phyloP scores from a whole-genome alignment of 2,888 invertebrate genomes.

The Acanthosepion esculentum region DNA sequence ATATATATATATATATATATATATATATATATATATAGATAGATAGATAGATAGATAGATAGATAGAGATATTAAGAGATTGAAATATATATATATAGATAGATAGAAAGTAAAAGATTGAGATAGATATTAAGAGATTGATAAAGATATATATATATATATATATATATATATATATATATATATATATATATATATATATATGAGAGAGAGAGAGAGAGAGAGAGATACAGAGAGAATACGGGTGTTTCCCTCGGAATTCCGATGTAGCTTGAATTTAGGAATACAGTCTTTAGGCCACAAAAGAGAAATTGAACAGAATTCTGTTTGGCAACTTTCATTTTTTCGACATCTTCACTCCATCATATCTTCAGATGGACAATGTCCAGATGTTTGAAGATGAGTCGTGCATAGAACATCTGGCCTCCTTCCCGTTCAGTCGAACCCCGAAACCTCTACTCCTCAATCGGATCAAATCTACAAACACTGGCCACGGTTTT shows the following conservation, averaged over 20 bases:
- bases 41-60: too few relatives aligned
- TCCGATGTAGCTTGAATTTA: not conserved
- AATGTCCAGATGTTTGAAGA: constrained; percentile 33
- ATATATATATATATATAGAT: not conserved
- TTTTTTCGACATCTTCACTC: not conserved
- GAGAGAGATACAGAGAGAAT: not conserved
- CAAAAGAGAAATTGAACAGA: not conserved
- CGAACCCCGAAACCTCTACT: not conserved
- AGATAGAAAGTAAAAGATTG: too few relatives aligned
- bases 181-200: too few relatives aligned
- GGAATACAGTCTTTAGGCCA: too few relatives aligned
- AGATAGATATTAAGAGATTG: too few relatives aligned
- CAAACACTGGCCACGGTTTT: not conserved
- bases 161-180: too few relatives aligned
- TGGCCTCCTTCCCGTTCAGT: not conserved
- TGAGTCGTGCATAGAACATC: constrained; percentile 17
- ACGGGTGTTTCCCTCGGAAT: not conserved
- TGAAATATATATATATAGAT: too few relatives aligned
- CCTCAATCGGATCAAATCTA: not conserved
- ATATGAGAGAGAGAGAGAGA: not conserved
- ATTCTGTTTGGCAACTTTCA: not conserved
- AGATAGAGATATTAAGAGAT: too few relatives aligned
- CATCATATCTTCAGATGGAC: not conserved
- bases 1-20: not conserved
- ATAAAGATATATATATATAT: too few relatives aligned